A percentile compares a stretch with the other conserved stretches of the same genome.
Conservation (phyloP, 2,797 vertebrate species). For the Sebastes ruberrimus region DNA sequence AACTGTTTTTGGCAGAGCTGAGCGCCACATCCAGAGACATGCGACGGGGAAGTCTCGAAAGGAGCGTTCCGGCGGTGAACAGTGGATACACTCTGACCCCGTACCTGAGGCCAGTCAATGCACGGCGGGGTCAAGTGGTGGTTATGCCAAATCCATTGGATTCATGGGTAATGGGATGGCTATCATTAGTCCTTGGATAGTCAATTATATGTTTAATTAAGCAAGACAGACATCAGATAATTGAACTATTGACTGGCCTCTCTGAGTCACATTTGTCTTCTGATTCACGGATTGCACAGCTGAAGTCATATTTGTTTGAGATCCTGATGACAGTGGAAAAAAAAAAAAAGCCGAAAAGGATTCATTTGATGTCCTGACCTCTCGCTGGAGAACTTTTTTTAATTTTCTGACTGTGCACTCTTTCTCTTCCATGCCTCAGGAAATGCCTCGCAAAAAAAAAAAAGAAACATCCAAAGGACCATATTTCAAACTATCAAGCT, state of each 20-base stretch:
- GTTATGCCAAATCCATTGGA: constrained; percentile 65
- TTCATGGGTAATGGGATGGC: constrained; percentile 71
- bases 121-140: constrained; percentile 71
- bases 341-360: not conserved
- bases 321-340: constrained; percentile 43
- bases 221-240: constrained; percentile 76
- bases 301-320: constrained; percentile 36
- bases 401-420: constrained; percentile 7
- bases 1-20: constrained; percentile 71
- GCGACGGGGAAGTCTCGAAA: not conserved
- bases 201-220: constrained; percentile 82
- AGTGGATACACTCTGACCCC: constrained; percentile 66
- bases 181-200: constrained; percentile 69
- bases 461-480: constrained; percentile 55
- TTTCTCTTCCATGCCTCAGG: constrained; percentile 20
- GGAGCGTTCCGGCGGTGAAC: constrained; percentile 47
- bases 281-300: constrained; percentile 22
- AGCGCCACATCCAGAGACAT: constrained; percentile 54
- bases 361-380: constrained; percentile 39
- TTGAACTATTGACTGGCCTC: constrained; percentile 76
- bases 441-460: constrained; percentile 32
- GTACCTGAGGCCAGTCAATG: constrained; percentile 59
- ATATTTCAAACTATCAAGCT: constrained; percentile 59
- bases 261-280: constrained; percentile 63
- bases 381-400: constrained; percentile 35